A percentile compares a stretch with the other conserved stretches of the same genome.
phyloP scores from a whole-genome alignment of 1,140 invertebrate species.

The Diploscapter pachys region DNA sequence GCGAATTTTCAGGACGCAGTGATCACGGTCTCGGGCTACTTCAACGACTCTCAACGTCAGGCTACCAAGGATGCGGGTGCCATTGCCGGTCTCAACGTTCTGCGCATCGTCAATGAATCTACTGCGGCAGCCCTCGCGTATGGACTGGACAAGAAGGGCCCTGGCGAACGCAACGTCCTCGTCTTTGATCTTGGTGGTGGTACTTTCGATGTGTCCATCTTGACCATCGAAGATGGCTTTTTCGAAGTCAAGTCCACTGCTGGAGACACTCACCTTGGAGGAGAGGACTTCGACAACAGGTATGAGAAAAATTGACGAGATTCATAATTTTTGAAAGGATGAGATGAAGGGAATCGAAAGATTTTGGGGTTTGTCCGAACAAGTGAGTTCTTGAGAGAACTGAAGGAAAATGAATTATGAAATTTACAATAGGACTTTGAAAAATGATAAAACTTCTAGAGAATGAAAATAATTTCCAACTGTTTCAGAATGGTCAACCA shows the following conservation, averaged over 20 bases:
- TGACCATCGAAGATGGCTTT: slow-evolving; percentile 91
- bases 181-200: slow-evolving; percentile 91
- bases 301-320: too few relatives aligned
- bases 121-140: slow-evolving; percentile 80
- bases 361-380: too few relatives aligned
- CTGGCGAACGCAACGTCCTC: slow-evolving; percentile 63
- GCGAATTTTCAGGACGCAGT: slow-evolving; percentile 50
- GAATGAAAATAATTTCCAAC: too few relatives aligned
- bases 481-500: slow-evolving; percentile 81
- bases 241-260: slow-evolving; percentile 95
- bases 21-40: slow-evolving; percentile 62
- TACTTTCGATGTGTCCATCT: slow-evolving; percentile 91
- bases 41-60: slow-evolving; percentile 72
- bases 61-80: slow-evolving; percentile 73
- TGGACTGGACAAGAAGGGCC: slow-evolving; percentile 73
- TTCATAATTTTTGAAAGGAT: too few relatives aligned
- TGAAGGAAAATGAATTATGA: too few relatives aligned
- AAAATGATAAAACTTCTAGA: too few relatives aligned
- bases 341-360: too few relatives aligned
- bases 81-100: slow-evolving; percentile 66
- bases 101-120: slow-evolving; percentile 73
- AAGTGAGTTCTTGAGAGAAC: too few relatives aligned
- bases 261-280: slow-evolving; percentile 94
- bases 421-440: too few relatives aligned
- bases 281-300: slow-evolving; percentile 95